A percentile compares a stretch with the other conserved stretches of the same genome.
Conservation (phyloP, 2,888 invertebrate genomes). For the Heliconius hortense region DNA sequence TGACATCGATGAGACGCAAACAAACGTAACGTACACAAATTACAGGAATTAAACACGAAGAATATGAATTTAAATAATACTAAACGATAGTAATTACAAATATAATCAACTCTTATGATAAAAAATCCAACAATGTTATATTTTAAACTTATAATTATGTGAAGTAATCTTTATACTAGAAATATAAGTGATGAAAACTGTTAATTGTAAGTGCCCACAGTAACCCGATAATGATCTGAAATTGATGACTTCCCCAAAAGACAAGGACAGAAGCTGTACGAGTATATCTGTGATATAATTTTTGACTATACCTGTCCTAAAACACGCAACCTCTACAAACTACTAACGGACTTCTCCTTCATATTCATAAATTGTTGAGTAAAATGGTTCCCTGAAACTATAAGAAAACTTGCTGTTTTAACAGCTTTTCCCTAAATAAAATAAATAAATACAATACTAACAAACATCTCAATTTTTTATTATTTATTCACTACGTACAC, state of each 20-base stretch:
- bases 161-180: not conserved
- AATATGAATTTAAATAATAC: not conserved
- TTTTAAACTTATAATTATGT: not conserved
- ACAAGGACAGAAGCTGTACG: slow-evolving; percentile 33
- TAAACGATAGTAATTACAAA: too few relatives aligned
- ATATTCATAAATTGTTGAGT: slow-evolving; percentile 63
- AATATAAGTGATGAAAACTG: not conserved
- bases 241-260: slow-evolving; percentile 30
- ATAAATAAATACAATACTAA: too few relatives aligned
- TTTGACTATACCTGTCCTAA: slow-evolving; percentile 43
- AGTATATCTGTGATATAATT: slow-evolving; percentile 18
- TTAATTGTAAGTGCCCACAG: not conserved
- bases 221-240: not conserved
- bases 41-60: not conserved
- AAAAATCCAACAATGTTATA: too few relatives aligned
- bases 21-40: not conserved
- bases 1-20: not conserved
- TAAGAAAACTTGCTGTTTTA: not conserved
- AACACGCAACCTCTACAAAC: slow-evolving; percentile 41
- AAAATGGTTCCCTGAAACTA: slow-evolving; percentile 65
- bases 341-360: slow-evolving; percentile 55
- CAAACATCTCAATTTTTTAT: too few relatives aligned
- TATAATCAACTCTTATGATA: too few relatives aligned
- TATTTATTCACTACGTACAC: too few relatives aligned
- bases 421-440: too few relatives aligned